Percentiles rank a stretch among this genome's conserved stretches.
Evolutionary conservation across 2,888 invertebrate genomes (phyloP).

Genomic region (Acanthosepion lycidas): DNA sequence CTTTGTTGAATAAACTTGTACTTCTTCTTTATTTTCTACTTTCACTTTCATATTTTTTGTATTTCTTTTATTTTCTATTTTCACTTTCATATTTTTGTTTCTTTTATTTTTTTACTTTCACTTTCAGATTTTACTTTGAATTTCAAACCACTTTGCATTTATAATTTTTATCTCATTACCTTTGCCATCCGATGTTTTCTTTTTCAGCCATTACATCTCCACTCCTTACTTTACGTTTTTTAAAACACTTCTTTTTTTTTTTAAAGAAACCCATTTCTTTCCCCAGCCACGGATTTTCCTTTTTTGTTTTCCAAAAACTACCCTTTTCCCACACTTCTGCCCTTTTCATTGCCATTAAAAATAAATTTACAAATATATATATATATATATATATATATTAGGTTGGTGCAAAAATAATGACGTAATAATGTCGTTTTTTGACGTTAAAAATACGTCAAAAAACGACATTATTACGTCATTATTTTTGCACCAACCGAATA

Average conservation of each 20-base stretch:
- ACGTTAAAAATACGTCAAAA: too few relatives aligned
- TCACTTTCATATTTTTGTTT: background rate
- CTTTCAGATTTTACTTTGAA: slow-evolving; percentile 33
- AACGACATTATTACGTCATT: too few relatives aligned
- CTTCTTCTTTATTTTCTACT: background rate
- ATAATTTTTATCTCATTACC: background rate
- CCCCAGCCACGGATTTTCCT: background rate
- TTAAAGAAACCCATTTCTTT: background rate
- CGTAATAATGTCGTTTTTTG: too few relatives aligned
- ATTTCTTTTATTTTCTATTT: background rate
- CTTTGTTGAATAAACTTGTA: background rate
- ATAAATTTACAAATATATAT: too few relatives aligned
- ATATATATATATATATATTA: background rate
- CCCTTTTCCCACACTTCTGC: background rate
- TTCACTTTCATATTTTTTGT: background rate
- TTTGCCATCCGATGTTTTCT: background rate
- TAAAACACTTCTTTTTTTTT: background rate
- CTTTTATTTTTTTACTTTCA: background rate
- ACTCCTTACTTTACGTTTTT: background rate
- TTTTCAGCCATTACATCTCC: background rate
- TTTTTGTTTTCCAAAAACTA: background rate
- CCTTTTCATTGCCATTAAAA: background rate
- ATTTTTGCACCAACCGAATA: too few relatives aligned
- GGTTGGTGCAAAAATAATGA: too few relatives aligned
- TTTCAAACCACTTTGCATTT: background rate